Evolutionary conservation across 2,797 vertebrate species (phyloP), one percentile per base, ranked within the genome.

Genomic region (Leuciscus waleckii): DNA sequence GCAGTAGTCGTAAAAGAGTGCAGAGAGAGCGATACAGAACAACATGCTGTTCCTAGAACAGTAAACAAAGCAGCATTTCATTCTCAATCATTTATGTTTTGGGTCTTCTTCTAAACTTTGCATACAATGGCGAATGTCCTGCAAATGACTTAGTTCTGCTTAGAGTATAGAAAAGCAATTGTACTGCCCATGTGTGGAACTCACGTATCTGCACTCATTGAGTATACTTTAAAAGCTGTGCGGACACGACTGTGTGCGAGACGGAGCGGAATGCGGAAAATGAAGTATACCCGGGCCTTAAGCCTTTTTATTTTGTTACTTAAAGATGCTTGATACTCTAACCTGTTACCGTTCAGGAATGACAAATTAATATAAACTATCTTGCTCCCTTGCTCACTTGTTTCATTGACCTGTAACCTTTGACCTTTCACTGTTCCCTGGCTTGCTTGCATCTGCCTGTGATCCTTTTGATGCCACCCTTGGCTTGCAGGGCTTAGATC

Each of bases 401-500:
- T 82, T 58, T 83, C 85, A 61, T 71, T 90, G 84, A 89, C 80
- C 82, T 89, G 67, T 90, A 88, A 92, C 91, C 87, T 94, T 92
- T 95, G 95, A 96, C 93, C 90, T 95, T 89, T 95, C 90, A 92
- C 93, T 95, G 89, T 95, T 95, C 92, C 92, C 92, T 94, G 90
- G 89, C 90, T 93, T 91, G 93, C 92, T 89, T 84, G 87, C 81
- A 32, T 83, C 92, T 87, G 91, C 87, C 90, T 90, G 92, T 93
- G 90, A 93, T 94, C 83, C 94, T 90, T 97, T 95, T 97, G 93
- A 94, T 95, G 94, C 93, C 86, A 79, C 93, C 93, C 93, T 88
- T 86, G 86, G 79, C 86, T 88, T 68, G 92, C 96, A 99, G 98
- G 98, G 98, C 92, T 97, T 99, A 97, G 98, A 99, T 95, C 98